Base-by-base conservation (phyloP, 2,888 invertebrate species). In the Philopedon plagiatum region DNA sequence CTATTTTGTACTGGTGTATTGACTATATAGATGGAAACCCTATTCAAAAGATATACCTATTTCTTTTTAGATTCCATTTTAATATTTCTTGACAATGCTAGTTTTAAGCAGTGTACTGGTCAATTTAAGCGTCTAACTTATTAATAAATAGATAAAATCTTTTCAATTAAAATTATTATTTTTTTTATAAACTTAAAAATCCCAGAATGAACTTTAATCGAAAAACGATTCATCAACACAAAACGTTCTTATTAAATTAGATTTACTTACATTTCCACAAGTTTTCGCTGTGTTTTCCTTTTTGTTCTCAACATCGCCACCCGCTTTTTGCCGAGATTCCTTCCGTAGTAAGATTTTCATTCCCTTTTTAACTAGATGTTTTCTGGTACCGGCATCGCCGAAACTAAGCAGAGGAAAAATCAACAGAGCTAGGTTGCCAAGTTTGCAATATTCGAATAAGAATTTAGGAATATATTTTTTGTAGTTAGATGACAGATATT, bases 311-410 rank as follows among this genome's bases (percentile, higher is more conserved):
- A 39, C 58, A 58, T 32, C 21, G n/a, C 39, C 23, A 13, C 34
- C 39, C 39, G 58, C n/a, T 23, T 58, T 41, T 58, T 15, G 41
- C 23, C 13, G 44, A 23, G 60, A 15, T 68, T 58, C 60, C 51
- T 68, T 68, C 51, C 69, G 69, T 69, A 68, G 67, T 68, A 62
- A 69, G 61, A 54, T 69, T 69, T 69, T 61, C 62, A 61, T 69
- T 69, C 69, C 54, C 65, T 32, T 57, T 64, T 65, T 56, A 21
- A 62, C 61, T 57, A 41, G 32, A 29, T 65, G 62, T 58, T 70
- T 70, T 70, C 70, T 70, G 64, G 71, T 58, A 65, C 71, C 65
- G 65, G 58, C 71, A 65, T 71, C 71, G 71, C 71, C 65, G 32
- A 70, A 70, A 29, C 51, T 39, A 56, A 46, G 39, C 19, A 51